These are phyloP conservation scores for Petrolisthes manimaculis DNA, from an alignment of 2,888 invertebrate species.

Conservation along the genomic window DNA sequence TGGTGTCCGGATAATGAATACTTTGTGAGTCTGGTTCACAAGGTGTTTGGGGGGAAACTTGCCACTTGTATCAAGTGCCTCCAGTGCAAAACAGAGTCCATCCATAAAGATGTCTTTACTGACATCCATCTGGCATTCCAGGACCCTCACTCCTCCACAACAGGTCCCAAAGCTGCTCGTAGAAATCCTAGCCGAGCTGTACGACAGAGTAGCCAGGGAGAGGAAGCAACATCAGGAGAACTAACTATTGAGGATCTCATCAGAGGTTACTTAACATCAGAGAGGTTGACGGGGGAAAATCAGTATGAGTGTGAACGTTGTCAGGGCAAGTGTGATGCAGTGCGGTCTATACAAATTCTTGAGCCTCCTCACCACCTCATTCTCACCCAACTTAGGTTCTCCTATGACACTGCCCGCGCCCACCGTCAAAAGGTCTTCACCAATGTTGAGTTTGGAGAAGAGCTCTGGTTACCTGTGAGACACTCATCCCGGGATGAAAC, in stretches of 20 bases:
- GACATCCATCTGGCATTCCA: conserved; percentile 75
- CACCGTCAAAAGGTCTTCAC: conserved; percentile 84
- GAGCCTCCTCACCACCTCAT: conserved; percentile 83
- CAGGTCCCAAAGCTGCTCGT: conserved; percentile 32
- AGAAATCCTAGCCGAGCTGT: conserved; percentile 42
- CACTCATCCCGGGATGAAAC: conserved; percentile 34
- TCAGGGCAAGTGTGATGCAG: conserved; percentile 81
- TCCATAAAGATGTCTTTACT: conserved; percentile 82
- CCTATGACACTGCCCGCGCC: conserved; percentile 79
- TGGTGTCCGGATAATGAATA: conserved; percentile 63
- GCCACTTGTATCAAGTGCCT: conserved; percentile 82
- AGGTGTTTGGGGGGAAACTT: conserved; percentile 82
- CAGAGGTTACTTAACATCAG: conserved; percentile 82
- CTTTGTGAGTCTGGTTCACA: conserved; percentile 75
- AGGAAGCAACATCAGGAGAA: conserved; percentile 36
- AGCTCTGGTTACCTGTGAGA: conserved; percentile 68
- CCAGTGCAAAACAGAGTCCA: conserved; percentile 80
- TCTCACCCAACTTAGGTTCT: conserved; percentile 84
- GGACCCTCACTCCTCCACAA: conserved; percentile 32
- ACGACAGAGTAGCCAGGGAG: conserved; percentile 31
- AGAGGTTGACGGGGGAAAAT: conserved; percentile 84
- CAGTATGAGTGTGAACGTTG: conserved; percentile 86
- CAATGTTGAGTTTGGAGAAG: conserved; percentile 70
- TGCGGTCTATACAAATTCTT: conserved; percentile 78
- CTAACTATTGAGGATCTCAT: conserved; percentile 80